Evolutionary conservation across 2,797 vertebrate genomes (phyloP).

Genomic region (Cacajao melanocephalus): DNA sequence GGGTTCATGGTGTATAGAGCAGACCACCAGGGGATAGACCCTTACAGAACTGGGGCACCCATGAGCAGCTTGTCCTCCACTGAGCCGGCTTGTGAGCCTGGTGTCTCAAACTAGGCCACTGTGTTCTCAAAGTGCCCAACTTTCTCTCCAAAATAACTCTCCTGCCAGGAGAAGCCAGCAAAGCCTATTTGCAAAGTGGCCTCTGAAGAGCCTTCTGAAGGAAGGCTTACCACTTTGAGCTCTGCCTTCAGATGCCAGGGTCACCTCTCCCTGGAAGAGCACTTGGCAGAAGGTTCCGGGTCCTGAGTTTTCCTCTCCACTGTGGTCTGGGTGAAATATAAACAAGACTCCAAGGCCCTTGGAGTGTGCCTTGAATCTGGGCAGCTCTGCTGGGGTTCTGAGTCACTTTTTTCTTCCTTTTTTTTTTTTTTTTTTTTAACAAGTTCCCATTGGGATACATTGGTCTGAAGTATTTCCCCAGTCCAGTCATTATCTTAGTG

Average conservation of each 20-base stretch:
- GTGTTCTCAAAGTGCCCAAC: background rate
- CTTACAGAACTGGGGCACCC: background rate
- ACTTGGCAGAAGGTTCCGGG: background rate
- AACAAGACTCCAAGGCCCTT: background rate
- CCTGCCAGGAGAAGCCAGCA: background rate
- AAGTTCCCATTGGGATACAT: background rate
- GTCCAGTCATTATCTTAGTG: background rate
- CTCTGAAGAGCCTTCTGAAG: background rate
- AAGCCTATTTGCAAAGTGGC: background rate
- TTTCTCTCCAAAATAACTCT: background rate
- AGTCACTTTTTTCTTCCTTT: background rate
- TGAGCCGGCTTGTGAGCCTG: background rate
- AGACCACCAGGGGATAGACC: background rate
- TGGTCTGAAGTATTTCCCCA: background rate
- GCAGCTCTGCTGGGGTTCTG: background rate
- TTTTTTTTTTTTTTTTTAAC: background rate
- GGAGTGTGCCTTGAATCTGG: background rate
- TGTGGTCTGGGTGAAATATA: background rate
- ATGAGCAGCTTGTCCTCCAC: fast-evolving
- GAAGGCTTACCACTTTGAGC: too few relatives aligned
- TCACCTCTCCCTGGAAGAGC: background rate
- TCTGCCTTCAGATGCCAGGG: background rate
- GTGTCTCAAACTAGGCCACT: background rate
- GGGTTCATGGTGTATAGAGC: background rate
- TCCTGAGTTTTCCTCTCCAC: background rate